Base-by-base conservation (phyloP, 2,113 vertebrate species). In the Nothoprocta pentlandii region DNA sequence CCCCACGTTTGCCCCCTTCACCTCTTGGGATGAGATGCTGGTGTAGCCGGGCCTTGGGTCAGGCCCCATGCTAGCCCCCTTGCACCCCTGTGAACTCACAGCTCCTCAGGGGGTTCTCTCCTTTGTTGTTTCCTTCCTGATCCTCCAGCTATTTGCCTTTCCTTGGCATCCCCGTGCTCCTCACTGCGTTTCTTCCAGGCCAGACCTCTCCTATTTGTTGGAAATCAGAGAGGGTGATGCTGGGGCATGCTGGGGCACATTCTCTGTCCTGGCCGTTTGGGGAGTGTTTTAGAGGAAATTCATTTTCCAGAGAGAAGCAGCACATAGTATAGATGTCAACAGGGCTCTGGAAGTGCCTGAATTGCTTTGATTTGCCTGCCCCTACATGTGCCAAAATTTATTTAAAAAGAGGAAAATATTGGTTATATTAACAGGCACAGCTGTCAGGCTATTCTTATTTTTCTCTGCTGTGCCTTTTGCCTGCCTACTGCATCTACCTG, bases 361-460 rank as follows among this genome's bases (percentile, higher is more conserved):
- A 92, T 95, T 94, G 75, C 93, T 93, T 95, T 89, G 88, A 94
- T 94, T 94, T 94, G 80, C 89, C 69, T 93, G 80, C 70, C 77
- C 44, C 68, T 88, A n/a, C 0, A 3, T 86, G 93, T 94, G 88
- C 92, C 88, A 94, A 92, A 92, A 94, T 87, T 71, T 86, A 84
- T 95, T 79, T 88, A 5, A 82, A 95, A 81, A 77, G 76, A 85
- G 63, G 87, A 92, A 96, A 96, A 85, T 94, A 68, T 75, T 36
- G 80, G 94, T 92, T 96, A 85, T 73, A 95, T 95, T 94, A 78
- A 84, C 90, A 87, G 85, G 82, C 86, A 74, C 93, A 96, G 91
- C 94, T 92, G 78, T 82, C 70, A 70, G 83, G 54, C 75, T 82
- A 14, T 59, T 94, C 80, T 93, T 90, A 42, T 64, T 9, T 53